These are phyloP conservation scores for Steatornis caripensis DNA, from an alignment of 2,113 vertebrate species.

Conservation along the genomic window DNA sequence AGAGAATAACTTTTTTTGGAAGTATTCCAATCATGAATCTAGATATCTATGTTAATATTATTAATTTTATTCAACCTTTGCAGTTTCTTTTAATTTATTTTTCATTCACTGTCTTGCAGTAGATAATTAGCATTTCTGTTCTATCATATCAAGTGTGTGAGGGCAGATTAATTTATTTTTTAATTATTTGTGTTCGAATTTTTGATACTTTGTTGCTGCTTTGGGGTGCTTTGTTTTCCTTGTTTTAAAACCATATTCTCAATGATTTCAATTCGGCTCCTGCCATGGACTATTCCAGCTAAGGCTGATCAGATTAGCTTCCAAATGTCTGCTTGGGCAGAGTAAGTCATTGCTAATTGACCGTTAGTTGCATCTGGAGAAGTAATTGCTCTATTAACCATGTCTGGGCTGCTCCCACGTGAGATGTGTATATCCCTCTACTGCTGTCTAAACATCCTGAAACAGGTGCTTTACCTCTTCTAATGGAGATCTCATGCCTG, in stretches of 20 bases:
- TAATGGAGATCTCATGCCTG: background rate
- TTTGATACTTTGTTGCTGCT: background rate
- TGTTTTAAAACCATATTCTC: background rate
- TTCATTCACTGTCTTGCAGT: background rate
- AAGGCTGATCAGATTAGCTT: background rate
- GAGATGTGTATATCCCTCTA: background rate
- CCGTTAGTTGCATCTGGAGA: slow-evolving; percentile 36
- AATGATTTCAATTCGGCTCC: background rate
- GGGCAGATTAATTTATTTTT: background rate
- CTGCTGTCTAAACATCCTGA: background rate
- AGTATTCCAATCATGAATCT: background rate
- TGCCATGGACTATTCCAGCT: background rate
- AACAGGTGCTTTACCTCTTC: slow-evolving; percentile 19
- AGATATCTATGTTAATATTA: background rate
- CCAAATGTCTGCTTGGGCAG: background rate
- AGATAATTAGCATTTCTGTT: background rate
- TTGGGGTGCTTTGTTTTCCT: background rate
- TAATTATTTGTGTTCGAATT: background rate
- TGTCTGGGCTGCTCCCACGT: background rate
- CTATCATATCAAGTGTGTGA: background rate
- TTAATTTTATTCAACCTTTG: background rate
- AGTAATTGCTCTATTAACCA: slow-evolving; percentile 21
- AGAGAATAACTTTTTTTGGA: background rate
- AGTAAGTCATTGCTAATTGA: slow-evolving; percentile 4
- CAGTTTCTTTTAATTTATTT: background rate